Percentiles rank a stretch among this genome's conserved stretches.
Evolutionary conservation across 2,113 vertebrate genomes (phyloP).

Genomic region (Solea senegalensis): DNA sequence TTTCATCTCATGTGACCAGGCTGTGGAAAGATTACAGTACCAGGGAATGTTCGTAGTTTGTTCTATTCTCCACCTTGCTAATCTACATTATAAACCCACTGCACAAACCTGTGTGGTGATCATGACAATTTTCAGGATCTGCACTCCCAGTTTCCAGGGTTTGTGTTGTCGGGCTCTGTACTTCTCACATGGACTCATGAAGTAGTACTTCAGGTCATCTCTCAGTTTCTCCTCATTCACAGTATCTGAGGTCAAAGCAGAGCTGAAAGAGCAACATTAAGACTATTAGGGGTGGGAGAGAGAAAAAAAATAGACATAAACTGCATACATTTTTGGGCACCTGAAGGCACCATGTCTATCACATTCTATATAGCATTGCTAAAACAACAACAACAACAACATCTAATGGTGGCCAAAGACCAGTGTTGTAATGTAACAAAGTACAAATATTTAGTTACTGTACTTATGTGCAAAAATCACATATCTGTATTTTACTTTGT

Average conservation of each 20-base stretch:
- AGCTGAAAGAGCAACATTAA: constrained; percentile 67
- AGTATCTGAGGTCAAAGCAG: constrained; percentile 75
- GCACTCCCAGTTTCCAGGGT: constrained; percentile 95
- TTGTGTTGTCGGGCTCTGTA: constrained; percentile 88
- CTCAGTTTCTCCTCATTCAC: constrained; percentile 84
- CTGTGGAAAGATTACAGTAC: too few species aligned
- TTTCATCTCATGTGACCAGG: too few species aligned
- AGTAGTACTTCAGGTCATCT: constrained; percentile 94
- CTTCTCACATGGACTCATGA: constrained; percentile 99
- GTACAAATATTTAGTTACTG: too few species aligned
- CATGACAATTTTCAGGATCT: constrained; percentile 97
- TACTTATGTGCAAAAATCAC: too few species aligned
- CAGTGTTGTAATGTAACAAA: too few species aligned
- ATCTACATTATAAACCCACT: background rate
- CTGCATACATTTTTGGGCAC: too few species aligned
- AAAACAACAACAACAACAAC: too few species aligned
- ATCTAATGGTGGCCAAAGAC: too few species aligned
- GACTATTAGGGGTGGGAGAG: background rate
- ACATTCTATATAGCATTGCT: too few species aligned
- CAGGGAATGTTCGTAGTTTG: background rate
- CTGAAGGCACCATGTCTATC: too few species aligned
- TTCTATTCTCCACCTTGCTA: background rate
- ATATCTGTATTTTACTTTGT: too few species aligned
- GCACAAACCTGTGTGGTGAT: constrained; percentile 92
- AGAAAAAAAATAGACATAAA: background rate